Evolutionary conservation across 1,140 invertebrate genomes (phyloP).

Genomic region (Papilio dardanus): DNA sequence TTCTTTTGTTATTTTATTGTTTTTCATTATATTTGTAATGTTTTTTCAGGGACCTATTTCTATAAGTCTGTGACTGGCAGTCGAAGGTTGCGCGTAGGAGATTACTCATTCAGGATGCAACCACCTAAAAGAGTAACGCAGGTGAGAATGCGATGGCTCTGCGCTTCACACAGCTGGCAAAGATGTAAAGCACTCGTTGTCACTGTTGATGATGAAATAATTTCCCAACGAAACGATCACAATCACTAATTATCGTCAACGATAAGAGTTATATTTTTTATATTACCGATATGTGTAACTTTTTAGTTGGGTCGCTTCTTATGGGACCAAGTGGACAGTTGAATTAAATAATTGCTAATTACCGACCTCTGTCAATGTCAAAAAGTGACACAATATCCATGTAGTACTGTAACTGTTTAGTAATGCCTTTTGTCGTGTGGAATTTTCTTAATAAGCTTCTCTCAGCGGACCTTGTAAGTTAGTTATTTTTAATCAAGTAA

Average conservation of each 20-base stretch:
- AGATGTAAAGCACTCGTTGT: conserved; percentile 40
- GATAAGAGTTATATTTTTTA: background rate
- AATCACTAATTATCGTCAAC: conserved; percentile 36
- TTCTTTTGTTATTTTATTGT: too few species aligned
- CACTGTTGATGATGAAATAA: conserved; percentile 30
- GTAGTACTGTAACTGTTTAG: background rate
- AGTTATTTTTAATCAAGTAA: too few species aligned
- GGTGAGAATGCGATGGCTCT: conserved; percentile 39
- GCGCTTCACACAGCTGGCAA: conserved; percentile 42
- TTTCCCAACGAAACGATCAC: conserved; percentile 37
- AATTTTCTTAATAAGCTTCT: background rate
- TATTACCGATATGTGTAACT: too few species aligned
- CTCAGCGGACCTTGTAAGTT: too few species aligned
- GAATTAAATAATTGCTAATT: background rate
- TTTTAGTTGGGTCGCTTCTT: too few species aligned
- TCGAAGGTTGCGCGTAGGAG: conserved; percentile 30
- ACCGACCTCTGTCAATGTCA: background rate
- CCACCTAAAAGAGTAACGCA: conserved; percentile 35
- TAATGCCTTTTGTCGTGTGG: background rate
- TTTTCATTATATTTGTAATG: too few species aligned
- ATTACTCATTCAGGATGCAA: conserved; percentile 39
- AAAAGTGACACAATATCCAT: background rate
- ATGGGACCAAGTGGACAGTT: too few species aligned
- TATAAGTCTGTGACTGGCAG: conserved; percentile 31
- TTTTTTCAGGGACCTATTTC: conserved; percentile 37